Evolutionary conservation across 2,113 vertebrate species (phyloP).

Genomic region (Sorex fumeus): DNA sequence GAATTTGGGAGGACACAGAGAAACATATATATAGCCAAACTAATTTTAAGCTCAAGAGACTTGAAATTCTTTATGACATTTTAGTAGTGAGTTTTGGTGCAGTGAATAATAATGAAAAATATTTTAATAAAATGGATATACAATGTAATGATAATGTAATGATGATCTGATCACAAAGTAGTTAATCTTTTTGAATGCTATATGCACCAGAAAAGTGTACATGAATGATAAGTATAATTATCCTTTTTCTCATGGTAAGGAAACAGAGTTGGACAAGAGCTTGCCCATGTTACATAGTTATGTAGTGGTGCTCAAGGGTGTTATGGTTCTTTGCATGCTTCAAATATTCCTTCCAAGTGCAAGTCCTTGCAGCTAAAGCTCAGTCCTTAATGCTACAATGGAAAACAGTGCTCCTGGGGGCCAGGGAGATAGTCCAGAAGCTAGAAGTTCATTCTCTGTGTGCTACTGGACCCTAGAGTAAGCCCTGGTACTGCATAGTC

Average conservation of each 20-base stretch:
- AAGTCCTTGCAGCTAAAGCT: background rate
- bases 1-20: background rate
- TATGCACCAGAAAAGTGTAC: background rate
- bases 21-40: background rate
- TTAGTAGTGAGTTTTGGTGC: too few relatives aligned
- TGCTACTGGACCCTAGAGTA: too few relatives aligned
- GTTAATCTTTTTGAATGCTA: background rate
- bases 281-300: background rate
- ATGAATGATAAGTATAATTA: background rate
- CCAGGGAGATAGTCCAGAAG: too few relatives aligned
- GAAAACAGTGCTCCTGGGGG: too few relatives aligned
- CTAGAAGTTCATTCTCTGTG: too few relatives aligned
- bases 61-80: too few relatives aligned
- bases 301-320: background rate
- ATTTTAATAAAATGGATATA: background rate
- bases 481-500: too few relatives aligned
- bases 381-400: background rate
- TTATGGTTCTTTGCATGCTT: background rate
- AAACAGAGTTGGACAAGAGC: background rate
- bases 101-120: background rate
- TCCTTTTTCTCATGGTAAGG: background rate
- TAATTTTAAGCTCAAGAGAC: too few relatives aligned
- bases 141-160: background rate
- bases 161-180: background rate
- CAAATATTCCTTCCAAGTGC: background rate